Evolutionary conservation across 2,113 vertebrate species (phyloP), one percentile per base, ranked within the genome.

Genomic region (Cairina moschata): DNA sequence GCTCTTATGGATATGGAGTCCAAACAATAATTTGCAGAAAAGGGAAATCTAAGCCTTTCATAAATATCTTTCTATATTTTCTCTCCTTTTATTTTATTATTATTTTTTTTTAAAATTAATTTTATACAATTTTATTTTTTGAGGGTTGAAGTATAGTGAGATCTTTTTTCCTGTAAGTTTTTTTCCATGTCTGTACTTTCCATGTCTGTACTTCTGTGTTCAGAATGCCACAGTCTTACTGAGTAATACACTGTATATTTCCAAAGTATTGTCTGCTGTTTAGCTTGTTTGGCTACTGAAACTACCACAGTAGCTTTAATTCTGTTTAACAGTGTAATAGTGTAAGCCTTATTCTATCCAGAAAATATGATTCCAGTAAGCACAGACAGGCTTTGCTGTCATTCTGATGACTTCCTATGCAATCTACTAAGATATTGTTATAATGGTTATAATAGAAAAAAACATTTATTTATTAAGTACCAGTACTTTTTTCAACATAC

Each of bases 101-200:
- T 95, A 40, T 6, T 77, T 82, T 58, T 55, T n/a, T 17, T 8
- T 25, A 48, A 48, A 48, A 21, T 48, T 48, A 48, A 48, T 48
- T 48, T 48, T 11, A 48, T 48, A 21, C 46, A 46, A 21, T 52
- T 25, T 52, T 50, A 7, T 52, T 26, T 52, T 52, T 26, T 26
- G 22, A 2, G 50, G 50, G 23, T 48, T 48, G 50, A 25, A 52
- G 50, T 79, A 44, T 15, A 85, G 23, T 3, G 69, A 76, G 74
- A 85, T 54, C 83, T 94, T 95, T 73, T 72, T 91, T 92, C 82
- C 71, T 94, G 66, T 36, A 94, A 95, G 77, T 8, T 85, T 95
- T 92, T 96, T 85, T 79, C 89, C 84, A 73, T 29, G 58, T 69
- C 78, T 85, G 12, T 34, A 89, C 34, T 76, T 91, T 91, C 89